Conservation (phyloP, 2,888 invertebrate species). For the Cryptocephalus moraei region DNA sequence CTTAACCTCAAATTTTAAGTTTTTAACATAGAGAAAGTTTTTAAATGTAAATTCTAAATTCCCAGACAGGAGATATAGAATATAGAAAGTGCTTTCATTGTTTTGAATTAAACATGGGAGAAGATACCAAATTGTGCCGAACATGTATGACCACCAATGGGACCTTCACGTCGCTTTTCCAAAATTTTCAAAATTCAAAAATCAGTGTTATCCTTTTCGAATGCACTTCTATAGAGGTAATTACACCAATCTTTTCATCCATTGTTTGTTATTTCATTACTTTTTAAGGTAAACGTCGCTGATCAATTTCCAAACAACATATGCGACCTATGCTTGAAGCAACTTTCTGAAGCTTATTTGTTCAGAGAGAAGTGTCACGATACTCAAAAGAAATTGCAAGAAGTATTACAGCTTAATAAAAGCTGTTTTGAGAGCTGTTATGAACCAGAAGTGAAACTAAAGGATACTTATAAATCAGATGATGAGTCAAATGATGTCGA, state of each 20-base stretch:
- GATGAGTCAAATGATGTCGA: no score
- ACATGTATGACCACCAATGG: constrained; percentile 15
- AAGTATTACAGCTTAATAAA: constrained; percentile 10
- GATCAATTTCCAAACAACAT: constrained; percentile 20
- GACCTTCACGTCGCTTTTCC: constrained; percentile 15
- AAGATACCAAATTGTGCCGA: constrained; percentile 10
- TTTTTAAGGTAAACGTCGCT: no score
- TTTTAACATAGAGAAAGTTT: no score
- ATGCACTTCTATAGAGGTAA: constrained; percentile 19
- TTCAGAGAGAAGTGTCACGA: constrained; percentile 21
- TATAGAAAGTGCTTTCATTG: no score
- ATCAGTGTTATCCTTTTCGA: constrained; percentile 15
- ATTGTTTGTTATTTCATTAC: no score
- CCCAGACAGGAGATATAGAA: no score
- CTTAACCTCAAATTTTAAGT: no score
- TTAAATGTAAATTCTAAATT: no score
- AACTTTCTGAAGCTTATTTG: constrained; percentile 18
- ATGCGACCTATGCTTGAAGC: constrained; percentile 20
- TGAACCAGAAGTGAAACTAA: no score
- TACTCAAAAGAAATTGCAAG: constrained; percentile 10
- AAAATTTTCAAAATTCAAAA: constrained; percentile 9
- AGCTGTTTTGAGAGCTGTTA: not conserved
- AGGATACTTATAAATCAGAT: no score
- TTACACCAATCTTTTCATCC: constrained; percentile 1
- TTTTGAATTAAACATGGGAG: no score